phyloP scores from a whole-genome alignment of 2,888 invertebrate species.

The Cacoxenus indagator region DNA sequence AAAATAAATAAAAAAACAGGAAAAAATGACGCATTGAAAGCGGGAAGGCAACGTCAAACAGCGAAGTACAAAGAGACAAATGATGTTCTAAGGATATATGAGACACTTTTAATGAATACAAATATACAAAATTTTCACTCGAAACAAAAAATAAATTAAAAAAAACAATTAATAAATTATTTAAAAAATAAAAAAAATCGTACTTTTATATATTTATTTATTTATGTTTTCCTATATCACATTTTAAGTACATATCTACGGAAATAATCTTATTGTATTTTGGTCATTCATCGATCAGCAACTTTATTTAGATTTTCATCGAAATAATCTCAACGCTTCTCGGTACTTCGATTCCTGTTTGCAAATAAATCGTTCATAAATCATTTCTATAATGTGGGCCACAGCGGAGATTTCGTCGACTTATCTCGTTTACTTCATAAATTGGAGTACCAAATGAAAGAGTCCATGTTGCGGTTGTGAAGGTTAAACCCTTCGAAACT shows the following conservation, averaged over 20 bases:
- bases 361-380: background rate
- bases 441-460: too few relatives aligned
- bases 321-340: background rate
- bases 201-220: background rate
- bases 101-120: conserved; percentile 16
- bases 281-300: background rate
- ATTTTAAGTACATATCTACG: background rate
- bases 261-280: background rate
- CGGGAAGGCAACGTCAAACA: conserved; percentile 40
- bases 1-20: background rate
- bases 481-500: background rate
- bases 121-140: background rate
- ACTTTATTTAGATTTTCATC: background rate
- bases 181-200: background rate
- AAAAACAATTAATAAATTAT: conserved; percentile 10
- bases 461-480: background rate
- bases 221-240: background rate
- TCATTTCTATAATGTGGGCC: background rate
- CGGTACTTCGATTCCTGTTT: background rate
- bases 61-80: conserved; percentile 66
- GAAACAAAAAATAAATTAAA: background rate
- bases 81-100: conserved; percentile 47
- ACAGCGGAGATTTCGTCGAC: too few relatives aligned
- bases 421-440: too few relatives aligned
- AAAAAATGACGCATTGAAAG: background rate